Percentiles rank a stretch among this genome's conserved stretches.
Evolutionary conservation across 2,888 invertebrate species (phyloP).

Genomic region (Hymenopus coronatus): DNA sequence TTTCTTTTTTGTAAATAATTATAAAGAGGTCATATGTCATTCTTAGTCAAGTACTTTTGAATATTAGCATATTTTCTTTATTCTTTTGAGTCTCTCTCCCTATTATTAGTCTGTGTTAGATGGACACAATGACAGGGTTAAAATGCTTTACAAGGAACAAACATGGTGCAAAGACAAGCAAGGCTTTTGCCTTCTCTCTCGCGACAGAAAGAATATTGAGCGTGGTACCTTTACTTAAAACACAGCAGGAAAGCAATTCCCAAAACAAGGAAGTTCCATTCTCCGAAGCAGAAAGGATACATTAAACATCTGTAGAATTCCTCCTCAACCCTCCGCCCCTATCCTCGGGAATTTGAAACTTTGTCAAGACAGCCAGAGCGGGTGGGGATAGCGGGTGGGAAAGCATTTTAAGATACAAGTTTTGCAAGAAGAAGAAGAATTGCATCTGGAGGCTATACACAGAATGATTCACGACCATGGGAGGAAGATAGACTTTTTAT

Average conservation of each 20-base stretch:
- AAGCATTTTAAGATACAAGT: not conserved
- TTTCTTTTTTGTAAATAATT: no score
- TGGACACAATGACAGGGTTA: not conserved
- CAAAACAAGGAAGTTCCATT: not conserved
- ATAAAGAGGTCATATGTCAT: no score
- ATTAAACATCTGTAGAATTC: not conserved
- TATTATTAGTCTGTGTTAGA: not conserved
- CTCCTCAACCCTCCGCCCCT: not conserved
- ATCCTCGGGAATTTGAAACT: not conserved
- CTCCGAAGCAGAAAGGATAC: not conserved
- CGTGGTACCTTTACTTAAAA: not conserved
- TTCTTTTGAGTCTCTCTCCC: not conserved
- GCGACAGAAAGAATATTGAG: not conserved
- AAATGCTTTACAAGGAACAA: not conserved
- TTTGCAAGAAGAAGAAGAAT: not conserved
- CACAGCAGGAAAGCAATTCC: not conserved
- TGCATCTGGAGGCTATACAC: not conserved
- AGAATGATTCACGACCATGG: not conserved
- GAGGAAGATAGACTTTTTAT: not conserved
- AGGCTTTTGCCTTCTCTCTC: not conserved
- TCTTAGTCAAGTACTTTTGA: no score
- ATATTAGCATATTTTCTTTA: not conserved
- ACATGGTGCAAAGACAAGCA: not conserved
- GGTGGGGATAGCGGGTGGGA: not conserved
- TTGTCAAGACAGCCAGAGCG: not conserved